Percentiles rank a stretch among this genome's conserved stretches.
Conservation (phyloP, 2,113 vertebrate genomes). For the Amphilophus citrinellus region DNA sequence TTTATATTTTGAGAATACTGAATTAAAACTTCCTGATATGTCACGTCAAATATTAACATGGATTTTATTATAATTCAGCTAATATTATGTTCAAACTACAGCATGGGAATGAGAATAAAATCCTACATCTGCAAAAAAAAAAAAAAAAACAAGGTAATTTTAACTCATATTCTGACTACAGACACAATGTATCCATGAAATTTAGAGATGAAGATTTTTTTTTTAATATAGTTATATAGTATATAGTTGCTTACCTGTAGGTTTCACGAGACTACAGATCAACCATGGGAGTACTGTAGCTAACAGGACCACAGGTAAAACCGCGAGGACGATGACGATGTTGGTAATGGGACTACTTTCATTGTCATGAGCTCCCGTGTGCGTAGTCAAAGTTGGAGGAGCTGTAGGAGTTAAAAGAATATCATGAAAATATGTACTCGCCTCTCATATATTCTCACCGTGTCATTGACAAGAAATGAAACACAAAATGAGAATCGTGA, state of each 20-base stretch:
- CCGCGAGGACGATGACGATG: slow-evolving; percentile 15
- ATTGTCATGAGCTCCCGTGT: accelerated
- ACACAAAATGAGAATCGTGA: not conserved
- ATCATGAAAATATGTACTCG: slow-evolving; percentile 21
- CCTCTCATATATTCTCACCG: not conserved
- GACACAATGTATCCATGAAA: not conserved
- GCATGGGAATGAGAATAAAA: not conserved
- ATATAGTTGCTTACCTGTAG: slow-evolving; percentile 34
- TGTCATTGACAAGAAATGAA: not conserved
- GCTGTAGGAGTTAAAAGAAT: slow-evolving; percentile 62
- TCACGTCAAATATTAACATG: not conserved
- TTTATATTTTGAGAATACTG: not conserved
- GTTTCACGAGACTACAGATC: slow-evolving; percentile 43
- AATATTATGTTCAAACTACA: not conserved
- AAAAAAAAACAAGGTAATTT: not conserved
- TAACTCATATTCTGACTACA: not conserved
- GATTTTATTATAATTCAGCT: not conserved
- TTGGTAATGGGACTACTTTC: not conserved
- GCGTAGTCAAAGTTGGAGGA: not conserved
- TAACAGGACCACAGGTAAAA: slow-evolving; percentile 35
- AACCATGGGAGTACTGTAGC: slow-evolving; percentile 19
- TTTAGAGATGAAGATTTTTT: too few species aligned
- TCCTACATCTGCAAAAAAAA: not conserved
- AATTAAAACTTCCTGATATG: not conserved
- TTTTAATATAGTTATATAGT: not conserved